Evolutionary conservation across 2,113 vertebrate genomes (phyloP).

Genomic region (Hylia prasina): DNA sequence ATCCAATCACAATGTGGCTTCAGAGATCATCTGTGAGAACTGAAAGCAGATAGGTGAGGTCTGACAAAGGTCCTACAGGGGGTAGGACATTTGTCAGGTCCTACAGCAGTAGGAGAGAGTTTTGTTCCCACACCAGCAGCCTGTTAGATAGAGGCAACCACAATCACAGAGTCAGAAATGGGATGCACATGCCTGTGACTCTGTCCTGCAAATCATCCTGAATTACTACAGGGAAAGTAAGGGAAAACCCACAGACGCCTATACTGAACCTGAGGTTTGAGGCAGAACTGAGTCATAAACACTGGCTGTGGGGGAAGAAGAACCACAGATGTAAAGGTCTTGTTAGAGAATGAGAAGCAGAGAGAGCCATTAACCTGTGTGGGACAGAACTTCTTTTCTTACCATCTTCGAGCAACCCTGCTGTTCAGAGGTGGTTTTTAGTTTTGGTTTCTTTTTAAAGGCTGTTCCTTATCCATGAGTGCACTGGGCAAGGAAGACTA

Average conservation of each 20-base stretch:
- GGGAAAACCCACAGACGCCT: background rate
- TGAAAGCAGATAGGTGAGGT: background rate
- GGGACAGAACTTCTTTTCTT: background rate
- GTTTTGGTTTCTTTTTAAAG: background rate
- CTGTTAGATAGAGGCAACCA: background rate
- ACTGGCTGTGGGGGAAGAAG: background rate
- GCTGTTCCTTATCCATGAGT: background rate
- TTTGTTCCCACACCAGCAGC: background rate
- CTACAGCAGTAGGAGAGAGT: background rate
- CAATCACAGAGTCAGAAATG: background rate
- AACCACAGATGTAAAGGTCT: background rate
- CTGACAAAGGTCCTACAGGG: background rate
- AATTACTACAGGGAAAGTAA: background rate
- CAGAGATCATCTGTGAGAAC: background rate
- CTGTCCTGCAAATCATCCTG: background rate
- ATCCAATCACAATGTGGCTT: background rate
- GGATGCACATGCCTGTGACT: background rate
- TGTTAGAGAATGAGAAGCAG: background rate
- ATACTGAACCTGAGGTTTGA: background rate
- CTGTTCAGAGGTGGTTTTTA: accelerated
- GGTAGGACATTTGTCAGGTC: background rate
- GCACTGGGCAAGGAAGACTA: background rate
- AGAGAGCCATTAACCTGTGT: background rate
- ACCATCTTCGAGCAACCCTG: background rate
- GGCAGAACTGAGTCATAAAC: background rate